These are phyloP conservation scores for Aphaenogaster ashmeadi DNA, from an alignment of 1,140 invertebrate species.

Conservation along the genomic window DNA sequence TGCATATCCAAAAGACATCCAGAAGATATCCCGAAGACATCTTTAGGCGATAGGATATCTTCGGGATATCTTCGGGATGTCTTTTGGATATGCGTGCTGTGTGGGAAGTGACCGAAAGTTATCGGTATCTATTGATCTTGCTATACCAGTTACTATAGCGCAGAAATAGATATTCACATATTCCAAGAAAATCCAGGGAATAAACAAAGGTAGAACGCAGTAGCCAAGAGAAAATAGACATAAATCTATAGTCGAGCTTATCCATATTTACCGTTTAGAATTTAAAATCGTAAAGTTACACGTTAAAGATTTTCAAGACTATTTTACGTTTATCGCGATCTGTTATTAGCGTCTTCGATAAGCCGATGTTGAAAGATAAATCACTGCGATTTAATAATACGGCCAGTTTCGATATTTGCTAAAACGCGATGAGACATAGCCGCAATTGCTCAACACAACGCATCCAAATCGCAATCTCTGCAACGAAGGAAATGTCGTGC, in stretches of 20 bases:
- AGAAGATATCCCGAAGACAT: no score
- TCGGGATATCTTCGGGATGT: no score
- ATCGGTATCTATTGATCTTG: background rate
- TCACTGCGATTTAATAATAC: background rate
- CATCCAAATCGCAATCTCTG: background rate
- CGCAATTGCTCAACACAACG: background rate
- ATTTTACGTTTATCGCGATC: background rate
- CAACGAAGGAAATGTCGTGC: background rate
- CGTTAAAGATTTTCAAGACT: background rate
- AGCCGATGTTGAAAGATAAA: background rate
- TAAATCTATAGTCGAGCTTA: background rate
- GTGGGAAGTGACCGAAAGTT: background rate
- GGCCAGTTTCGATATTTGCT: background rate
- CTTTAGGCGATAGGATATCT: no score
- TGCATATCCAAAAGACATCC: no score
- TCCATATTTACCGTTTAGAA: background rate
- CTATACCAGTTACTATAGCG: background rate
- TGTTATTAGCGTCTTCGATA: background rate
- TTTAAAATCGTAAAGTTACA: background rate
- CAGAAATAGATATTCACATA: slow-evolving; percentile 25
- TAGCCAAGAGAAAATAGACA: slow-evolving; percentile 30
- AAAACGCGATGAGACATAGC: background rate
- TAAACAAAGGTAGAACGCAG: slow-evolving; percentile 21
- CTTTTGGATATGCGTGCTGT: no score
- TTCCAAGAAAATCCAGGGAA: slow-evolving; percentile 15